Percentiles rank a stretch among this genome's conserved stretches.
Evolutionary conservation across 2,113 vertebrate species (phyloP).

Genomic region (Isurus oxyrinchus): DNA sequence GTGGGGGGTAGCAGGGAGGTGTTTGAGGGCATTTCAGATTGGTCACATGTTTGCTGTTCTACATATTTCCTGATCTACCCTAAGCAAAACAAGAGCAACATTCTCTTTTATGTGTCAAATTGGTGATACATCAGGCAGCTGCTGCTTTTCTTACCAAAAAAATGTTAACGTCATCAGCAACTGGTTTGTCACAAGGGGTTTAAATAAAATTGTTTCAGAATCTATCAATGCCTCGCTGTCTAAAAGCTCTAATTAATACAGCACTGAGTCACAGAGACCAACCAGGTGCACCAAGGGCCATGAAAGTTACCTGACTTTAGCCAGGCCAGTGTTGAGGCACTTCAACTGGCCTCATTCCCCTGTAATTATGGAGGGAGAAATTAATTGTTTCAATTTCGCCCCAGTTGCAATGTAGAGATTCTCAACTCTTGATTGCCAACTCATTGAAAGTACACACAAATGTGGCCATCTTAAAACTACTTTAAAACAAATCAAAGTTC

Average conservation of each 20-base stretch:
- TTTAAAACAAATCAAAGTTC: too few species aligned
- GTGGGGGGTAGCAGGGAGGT: not conserved
- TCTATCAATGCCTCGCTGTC: not conserved
- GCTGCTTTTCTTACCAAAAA: not conserved
- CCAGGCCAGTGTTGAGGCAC: not conserved
- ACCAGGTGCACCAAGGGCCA: not conserved
- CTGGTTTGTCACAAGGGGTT: not conserved
- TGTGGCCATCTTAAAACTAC: too few species aligned
- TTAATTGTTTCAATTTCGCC: not conserved
- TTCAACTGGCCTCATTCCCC: not conserved
- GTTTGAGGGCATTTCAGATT: not conserved
- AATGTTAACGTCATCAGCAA: not conserved
- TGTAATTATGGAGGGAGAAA: not conserved
- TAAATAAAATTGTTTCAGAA: not conserved
- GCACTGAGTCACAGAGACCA: not conserved
- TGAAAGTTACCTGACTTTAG: not conserved
- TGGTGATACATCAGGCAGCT: not conserved
- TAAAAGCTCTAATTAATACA: not conserved
- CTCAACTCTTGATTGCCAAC: too few species aligned
- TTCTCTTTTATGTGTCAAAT: not conserved
- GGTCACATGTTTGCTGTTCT: not conserved
- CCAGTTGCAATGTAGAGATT: not conserved
- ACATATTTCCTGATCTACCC: not conserved
- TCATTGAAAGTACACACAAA: too few species aligned
- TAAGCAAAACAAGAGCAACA: not conserved